Conservation (phyloP, 2,113 vertebrate genomes). For the Trachemys scripta region DNA sequence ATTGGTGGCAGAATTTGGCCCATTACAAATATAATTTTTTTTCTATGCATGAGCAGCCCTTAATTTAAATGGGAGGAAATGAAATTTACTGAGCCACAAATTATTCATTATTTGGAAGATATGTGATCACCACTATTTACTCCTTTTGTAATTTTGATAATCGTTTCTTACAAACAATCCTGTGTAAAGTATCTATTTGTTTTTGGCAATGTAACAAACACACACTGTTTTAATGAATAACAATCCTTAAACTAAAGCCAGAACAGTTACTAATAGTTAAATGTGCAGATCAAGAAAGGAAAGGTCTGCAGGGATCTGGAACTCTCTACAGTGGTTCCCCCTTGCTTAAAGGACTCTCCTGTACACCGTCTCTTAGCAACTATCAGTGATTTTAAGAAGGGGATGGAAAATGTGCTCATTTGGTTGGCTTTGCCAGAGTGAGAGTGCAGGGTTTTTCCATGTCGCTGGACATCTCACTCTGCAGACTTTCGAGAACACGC, state of each 20-base stretch:
- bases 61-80: conserved; percentile 25
- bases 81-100: background rate
- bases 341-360: conserved; percentile 2
- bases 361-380: conserved; percentile 51
- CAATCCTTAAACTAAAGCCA: background rate
- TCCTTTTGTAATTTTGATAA: background rate
- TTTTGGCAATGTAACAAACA: background rate
- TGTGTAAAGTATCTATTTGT: background rate
- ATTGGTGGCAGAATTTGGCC: background rate
- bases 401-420: conserved; percentile 9
- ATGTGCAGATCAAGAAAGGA: background rate
- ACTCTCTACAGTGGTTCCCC: conserved; percentile 24
- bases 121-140: conserved; percentile 10
- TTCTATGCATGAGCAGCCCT: background rate
- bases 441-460: background rate
- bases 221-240: background rate
- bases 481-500: conserved; percentile 52
- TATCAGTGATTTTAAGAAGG: conserved; percentile 11
- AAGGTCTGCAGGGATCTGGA: conserved; percentile 11
- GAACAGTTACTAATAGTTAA: background rate
- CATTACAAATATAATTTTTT: background rate
- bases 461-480: conserved; percentile 14
- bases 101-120: background rate
- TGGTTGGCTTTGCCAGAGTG: background rate
- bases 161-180: background rate